phyloP scores from a whole-genome alignment of 2,888 invertebrate genomes.

The Hedychridium roseum region DNA sequence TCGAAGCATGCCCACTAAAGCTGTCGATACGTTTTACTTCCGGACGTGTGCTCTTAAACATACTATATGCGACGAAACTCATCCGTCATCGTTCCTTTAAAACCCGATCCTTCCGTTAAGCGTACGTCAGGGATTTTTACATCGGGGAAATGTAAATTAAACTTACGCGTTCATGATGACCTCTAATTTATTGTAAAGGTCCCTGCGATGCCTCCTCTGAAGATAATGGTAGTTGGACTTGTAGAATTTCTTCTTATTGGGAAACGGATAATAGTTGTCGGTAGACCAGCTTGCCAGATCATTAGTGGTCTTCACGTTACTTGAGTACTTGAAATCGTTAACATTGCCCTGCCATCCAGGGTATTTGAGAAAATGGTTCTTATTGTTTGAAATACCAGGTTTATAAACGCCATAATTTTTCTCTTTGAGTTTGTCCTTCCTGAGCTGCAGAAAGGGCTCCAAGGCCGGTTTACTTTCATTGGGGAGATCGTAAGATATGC shows the following conservation, averaged over 20 bases:
- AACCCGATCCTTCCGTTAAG: too few species aligned
- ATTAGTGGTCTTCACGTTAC: too few species aligned
- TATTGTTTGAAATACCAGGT: constrained; percentile 25
- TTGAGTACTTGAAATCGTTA: constrained; percentile 24
- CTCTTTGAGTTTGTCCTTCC: constrained; percentile 46
- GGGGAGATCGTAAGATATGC: constrained; percentile 70
- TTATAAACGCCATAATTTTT: constrained; percentile 25
- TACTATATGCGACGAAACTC: too few species aligned
- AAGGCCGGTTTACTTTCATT: constrained; percentile 60
- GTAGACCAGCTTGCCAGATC: too few species aligned
- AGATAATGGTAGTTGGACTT: constrained; percentile 58
- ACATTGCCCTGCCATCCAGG: constrained; percentile 5
- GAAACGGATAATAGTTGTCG: constrained; percentile 35
- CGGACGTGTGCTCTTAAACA: too few species aligned
- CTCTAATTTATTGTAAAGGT: constrained; percentile 75
- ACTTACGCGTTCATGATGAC: constrained; percentile 75
- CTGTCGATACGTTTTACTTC: constrained; percentile 37
- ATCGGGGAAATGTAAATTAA: not conserved
- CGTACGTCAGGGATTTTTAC: not conserved
- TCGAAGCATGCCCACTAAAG: constrained; percentile 29
- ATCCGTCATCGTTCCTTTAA: too few species aligned
- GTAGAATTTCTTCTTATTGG: constrained; percentile 42
- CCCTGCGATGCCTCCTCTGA: constrained; percentile 72
- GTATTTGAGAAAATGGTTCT: constrained; percentile 4
- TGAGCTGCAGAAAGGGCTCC: constrained; percentile 51